phyloP scores from a whole-genome alignment of 2,797 vertebrate genomes.

The Harpagifer antarcticus region DNA sequence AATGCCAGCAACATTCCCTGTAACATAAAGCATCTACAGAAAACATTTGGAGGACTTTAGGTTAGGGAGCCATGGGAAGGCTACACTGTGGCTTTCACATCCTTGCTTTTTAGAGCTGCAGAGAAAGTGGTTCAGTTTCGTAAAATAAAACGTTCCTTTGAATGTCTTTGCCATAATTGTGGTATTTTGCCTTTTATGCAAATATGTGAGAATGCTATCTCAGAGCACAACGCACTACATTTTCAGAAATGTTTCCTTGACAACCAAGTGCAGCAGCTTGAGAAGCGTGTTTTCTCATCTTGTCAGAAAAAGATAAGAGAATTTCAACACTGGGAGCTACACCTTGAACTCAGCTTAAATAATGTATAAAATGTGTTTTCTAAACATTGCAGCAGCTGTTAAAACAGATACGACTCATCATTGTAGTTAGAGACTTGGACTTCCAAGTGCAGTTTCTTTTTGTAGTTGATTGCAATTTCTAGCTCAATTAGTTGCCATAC shows the following conservation, averaged over 20 bases:
- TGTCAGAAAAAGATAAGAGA: constrained; percentile 43
- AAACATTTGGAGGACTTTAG: constrained; percentile 30
- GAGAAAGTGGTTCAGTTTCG: constrained; percentile 3
- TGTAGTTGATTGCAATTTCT: constrained; percentile 47
- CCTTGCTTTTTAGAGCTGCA: not conserved
- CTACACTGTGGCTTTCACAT: not conserved
- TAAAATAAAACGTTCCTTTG: constrained; percentile 26
- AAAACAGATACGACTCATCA: constrained; percentile 19
- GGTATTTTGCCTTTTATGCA: constrained; percentile 54
- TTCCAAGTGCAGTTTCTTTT: constrained; percentile 33
- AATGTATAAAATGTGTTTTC: constrained; percentile 37
- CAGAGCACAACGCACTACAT: constrained; percentile 28
- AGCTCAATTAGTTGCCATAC: constrained; percentile 53
- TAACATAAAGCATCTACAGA: constrained; percentile 33
- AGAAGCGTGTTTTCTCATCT: constrained; percentile 58
- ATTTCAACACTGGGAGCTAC: constrained; percentile 27
- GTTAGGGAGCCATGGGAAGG: not conserved
- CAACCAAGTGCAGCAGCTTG: constrained; percentile 62
- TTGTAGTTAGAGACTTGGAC: not conserved
- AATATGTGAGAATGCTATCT: constrained; percentile 61
- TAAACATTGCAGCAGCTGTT: constrained; percentile 16
- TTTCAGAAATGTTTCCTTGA: constrained; percentile 71
- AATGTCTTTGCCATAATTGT: constrained; percentile 33
- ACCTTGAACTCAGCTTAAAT: constrained; percentile 55
- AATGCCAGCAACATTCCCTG: constrained; percentile 25